Conservation (phyloP, 2,888 invertebrate genomes). For the Harpalus rubripes region DNA sequence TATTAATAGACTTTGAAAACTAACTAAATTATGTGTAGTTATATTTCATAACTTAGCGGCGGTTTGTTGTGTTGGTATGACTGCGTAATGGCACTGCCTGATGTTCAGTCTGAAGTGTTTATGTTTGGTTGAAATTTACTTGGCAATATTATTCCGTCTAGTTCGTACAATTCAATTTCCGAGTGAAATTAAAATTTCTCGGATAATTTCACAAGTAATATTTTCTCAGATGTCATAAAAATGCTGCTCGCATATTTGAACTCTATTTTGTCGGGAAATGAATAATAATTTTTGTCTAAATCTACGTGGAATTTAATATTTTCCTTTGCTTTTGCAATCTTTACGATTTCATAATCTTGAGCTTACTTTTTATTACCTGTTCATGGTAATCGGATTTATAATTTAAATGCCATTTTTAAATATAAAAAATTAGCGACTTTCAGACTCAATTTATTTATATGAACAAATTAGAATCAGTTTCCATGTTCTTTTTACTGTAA, state of each 20-base stretch:
- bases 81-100: constrained; percentile 28
- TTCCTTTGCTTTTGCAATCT: background rate
- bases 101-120: constrained; percentile 36
- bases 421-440: too few species aligned
- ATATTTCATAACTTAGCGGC: constrained; percentile 37
- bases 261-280: background rate
- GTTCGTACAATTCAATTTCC: background rate
- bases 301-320: background rate
- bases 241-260: background rate
- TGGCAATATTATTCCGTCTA: background rate
- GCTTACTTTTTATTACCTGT: too few species aligned
- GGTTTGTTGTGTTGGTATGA: constrained; percentile 35
- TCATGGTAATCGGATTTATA: too few species aligned
- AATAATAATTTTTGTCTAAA: background rate
- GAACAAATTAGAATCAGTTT: too few species aligned
- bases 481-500: too few species aligned
- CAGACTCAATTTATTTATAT: too few species aligned
- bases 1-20: constrained; percentile 44
- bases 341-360: too few species aligned
- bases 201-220: background rate
- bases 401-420: too few species aligned
- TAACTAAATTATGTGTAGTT: constrained; percentile 48
- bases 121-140: background rate
- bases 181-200: background rate
- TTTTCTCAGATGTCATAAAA: background rate